Evolutionary conservation across 2,888 invertebrate species (phyloP).

Genomic region (Sminthurinus aureus): DNA sequence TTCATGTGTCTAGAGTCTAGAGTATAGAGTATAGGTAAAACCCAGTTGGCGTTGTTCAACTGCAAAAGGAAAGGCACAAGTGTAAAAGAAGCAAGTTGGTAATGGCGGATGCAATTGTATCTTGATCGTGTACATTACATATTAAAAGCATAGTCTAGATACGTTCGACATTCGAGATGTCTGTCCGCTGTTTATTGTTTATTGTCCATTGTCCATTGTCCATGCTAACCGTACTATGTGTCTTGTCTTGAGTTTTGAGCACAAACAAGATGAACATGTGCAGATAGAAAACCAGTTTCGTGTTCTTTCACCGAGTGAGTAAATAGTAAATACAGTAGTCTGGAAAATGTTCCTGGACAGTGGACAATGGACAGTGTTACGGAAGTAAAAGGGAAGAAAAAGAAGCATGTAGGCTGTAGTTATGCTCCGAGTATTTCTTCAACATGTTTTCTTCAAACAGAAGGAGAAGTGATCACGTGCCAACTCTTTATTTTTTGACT

Average conservation of each 20-base stretch:
- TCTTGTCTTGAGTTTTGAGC: neutral
- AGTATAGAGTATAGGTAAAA: too few species aligned
- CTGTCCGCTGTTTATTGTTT: too few species aligned
- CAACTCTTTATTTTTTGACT: neutral
- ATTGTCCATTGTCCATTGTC: too few species aligned
- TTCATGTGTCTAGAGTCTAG: too few species aligned
- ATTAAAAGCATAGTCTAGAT: too few species aligned
- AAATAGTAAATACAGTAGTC: slow-evolving; percentile 31
- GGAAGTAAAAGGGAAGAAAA: neutral
- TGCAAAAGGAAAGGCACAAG: too few species aligned
- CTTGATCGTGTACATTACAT: too few species aligned
- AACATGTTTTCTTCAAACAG: neutral
- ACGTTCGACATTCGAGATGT: too few species aligned
- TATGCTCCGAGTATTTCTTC: neutral
- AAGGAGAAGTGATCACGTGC: slow-evolving; percentile 5
- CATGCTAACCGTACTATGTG: too few species aligned
- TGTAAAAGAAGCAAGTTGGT: too few species aligned
- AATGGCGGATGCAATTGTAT: too few species aligned
- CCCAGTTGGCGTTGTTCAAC: too few species aligned
- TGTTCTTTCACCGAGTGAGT: neutral
- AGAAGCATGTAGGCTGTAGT: neutral
- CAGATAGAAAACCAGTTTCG: slow-evolving; percentile 14
- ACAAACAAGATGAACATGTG: slow-evolving; percentile 17
- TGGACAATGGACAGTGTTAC: neutral
- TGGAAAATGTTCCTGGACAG: slow-evolving; percentile 28